Conservation (phyloP, 2,888 invertebrate genomes). For the Metacarcinus magister region DNA sequence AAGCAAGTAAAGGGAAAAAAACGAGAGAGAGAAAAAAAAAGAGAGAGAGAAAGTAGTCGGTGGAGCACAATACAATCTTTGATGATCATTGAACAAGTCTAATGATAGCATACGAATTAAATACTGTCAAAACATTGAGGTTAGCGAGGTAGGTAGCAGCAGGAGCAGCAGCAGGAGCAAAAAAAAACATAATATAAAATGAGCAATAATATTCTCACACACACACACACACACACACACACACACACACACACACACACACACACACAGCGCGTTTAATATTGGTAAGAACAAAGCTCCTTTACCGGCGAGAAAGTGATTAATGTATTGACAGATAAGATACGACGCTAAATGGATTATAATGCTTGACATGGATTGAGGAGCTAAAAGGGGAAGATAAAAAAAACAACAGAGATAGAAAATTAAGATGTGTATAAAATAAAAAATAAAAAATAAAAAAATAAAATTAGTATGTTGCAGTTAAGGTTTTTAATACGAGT, state of each 20-base stretch:
- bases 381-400: not conserved
- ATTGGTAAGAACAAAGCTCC: not conserved
- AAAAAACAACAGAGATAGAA: not conserved
- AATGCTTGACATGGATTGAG: not conserved
- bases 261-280: not conserved
- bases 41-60: too few relatives aligned
- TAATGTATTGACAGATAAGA: not conserved
- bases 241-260: constrained; percentile 20
- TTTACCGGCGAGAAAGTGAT: not conserved
- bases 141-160: too few relatives aligned
- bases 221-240: constrained; percentile 33
- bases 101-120: not conserved
- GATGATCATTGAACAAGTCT: not conserved
- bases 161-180: too few relatives aligned
- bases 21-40: not conserved
- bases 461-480: too few relatives aligned
- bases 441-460: too few relatives aligned
- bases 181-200: too few relatives aligned
- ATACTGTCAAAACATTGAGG: too few relatives aligned
- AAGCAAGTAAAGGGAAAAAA: too few relatives aligned
- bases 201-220: not conserved
- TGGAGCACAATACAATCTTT: not conserved
- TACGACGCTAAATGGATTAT: not conserved
- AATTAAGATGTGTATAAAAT: too few relatives aligned
- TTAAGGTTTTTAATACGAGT: too few relatives aligned